Evolutionary conservation across 1,140 invertebrate genomes (phyloP).

Genomic region (Listronotus oregonensis): DNA sequence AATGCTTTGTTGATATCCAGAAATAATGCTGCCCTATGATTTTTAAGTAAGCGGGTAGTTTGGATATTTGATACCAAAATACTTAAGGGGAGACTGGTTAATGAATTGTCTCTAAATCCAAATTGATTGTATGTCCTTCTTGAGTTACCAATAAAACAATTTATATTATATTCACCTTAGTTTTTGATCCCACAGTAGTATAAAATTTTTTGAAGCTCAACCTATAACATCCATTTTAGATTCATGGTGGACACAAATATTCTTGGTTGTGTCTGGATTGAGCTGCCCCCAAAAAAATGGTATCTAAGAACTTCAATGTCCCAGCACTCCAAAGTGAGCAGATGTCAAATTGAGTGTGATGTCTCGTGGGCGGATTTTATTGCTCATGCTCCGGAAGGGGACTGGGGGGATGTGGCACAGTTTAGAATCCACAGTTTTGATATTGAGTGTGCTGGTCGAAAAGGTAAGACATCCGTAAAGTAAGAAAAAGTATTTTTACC

Average conservation of each 20-base stretch:
- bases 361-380: conserved; percentile 87
- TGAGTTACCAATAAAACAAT: too few species aligned
- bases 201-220: background rate
- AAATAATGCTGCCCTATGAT: too few species aligned
- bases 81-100: too few species aligned
- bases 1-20: too few species aligned
- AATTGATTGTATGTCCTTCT: too few species aligned
- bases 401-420: conserved; percentile 96
- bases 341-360: conserved; percentile 96
- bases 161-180: too few species aligned
- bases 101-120: too few species aligned
- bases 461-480: conserved; percentile 71
- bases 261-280: conserved; percentile 97
- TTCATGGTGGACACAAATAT: conserved; percentile 97
- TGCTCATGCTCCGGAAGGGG: conserved; percentile 85
- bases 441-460: conserved; percentile 98
- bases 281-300: conserved; percentile 83
- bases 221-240: too few species aligned
- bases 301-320: conserved; percentile 61
- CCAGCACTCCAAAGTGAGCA: conserved; percentile 59
- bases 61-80: too few species aligned
- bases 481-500: too few species aligned
- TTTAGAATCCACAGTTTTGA: conserved; percentile 98
- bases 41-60: too few species aligned
- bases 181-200: too few species aligned